Conservation (phyloP, 2,888 invertebrate species). For the Philhelius pedissequus region DNA sequence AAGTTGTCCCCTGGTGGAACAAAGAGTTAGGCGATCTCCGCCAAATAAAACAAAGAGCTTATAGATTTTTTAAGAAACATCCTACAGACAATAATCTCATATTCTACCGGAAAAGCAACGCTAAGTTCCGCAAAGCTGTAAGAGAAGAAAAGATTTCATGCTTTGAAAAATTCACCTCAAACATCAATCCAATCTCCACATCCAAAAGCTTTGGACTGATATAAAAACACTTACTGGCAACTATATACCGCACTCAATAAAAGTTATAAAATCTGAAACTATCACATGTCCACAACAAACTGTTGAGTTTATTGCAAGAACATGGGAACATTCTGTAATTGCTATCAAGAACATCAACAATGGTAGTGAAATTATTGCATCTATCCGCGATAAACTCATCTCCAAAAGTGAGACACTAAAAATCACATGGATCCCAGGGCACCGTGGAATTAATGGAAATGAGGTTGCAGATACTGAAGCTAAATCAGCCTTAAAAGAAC, state of each 20-base stretch:
- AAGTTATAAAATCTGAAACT: too few relatives aligned
- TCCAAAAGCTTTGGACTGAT: too few relatives aligned
- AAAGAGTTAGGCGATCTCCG: not conserved
- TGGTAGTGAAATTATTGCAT: not conserved
- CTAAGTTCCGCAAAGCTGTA: not conserved
- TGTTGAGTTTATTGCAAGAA: too few relatives aligned
- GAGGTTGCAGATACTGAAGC: not conserved
- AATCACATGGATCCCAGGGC: too few relatives aligned
- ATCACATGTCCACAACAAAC: too few relatives aligned
- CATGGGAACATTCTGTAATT: not conserved
- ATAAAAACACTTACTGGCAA: too few relatives aligned
- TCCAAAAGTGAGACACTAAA: too few relatives aligned
- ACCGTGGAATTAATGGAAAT: constrained; percentile 11
- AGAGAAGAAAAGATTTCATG: not conserved
- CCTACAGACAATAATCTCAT: not conserved
- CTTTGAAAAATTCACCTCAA: too few relatives aligned
- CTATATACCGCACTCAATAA: too few relatives aligned
- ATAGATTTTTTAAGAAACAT: not conserved
- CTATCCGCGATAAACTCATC: not conserved
- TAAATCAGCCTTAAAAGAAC: constrained; percentile 19
- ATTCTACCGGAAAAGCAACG: not conserved
- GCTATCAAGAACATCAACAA: constrained; percentile 10
- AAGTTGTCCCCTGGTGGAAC: not conserved
- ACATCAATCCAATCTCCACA: too few relatives aligned
- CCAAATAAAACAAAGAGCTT: not conserved